Evolutionary conservation across 2,113 vertebrate species (phyloP).

Genomic region (Brachirus orientalis): DNA sequence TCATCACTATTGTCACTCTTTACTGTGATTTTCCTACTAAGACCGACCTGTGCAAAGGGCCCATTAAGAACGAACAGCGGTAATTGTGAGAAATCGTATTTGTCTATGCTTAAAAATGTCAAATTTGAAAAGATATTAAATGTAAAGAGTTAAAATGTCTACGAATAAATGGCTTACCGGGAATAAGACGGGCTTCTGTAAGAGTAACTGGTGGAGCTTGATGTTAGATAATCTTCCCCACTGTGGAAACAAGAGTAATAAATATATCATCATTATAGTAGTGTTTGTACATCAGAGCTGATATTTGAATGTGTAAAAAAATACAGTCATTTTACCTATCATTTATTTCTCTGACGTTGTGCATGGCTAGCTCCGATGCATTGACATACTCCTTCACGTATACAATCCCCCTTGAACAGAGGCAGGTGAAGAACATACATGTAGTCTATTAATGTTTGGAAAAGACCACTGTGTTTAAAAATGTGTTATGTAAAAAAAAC

Average conservation of each 20-base stretch:
- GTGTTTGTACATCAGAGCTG: background rate
- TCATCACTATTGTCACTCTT: too few species aligned
- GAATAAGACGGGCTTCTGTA: slow-evolving; percentile 73
- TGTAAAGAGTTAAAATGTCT: too few species aligned
- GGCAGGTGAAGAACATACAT: background rate
- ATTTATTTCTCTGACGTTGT: slow-evolving; percentile 56
- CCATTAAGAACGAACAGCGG: too few species aligned
- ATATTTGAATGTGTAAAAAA: slow-evolving; percentile 9
- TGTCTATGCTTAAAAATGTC: too few species aligned
- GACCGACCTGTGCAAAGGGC: too few species aligned
- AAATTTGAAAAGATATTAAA: too few species aligned
- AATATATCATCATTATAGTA: background rate
- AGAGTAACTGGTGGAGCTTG: slow-evolving; percentile 71
- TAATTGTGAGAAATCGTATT: too few species aligned
- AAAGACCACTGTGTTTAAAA: background rate
- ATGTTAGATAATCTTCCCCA: slow-evolving; percentile 66
- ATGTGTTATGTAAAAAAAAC: background rate
- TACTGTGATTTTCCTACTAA: too few species aligned
- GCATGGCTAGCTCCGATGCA: slow-evolving; percentile 52
- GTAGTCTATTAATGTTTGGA: background rate
- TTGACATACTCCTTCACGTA: slow-evolving; percentile 89
- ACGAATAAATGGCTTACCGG: too few species aligned
- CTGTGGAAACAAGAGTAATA: slow-evolving; percentile 29
- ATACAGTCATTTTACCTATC: slow-evolving; percentile 67
- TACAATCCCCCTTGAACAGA: slow-evolving; percentile 80